phyloP scores from a whole-genome alignment of 2,888 invertebrate genomes.

The Chrysotoxum bicinctum region DNA sequence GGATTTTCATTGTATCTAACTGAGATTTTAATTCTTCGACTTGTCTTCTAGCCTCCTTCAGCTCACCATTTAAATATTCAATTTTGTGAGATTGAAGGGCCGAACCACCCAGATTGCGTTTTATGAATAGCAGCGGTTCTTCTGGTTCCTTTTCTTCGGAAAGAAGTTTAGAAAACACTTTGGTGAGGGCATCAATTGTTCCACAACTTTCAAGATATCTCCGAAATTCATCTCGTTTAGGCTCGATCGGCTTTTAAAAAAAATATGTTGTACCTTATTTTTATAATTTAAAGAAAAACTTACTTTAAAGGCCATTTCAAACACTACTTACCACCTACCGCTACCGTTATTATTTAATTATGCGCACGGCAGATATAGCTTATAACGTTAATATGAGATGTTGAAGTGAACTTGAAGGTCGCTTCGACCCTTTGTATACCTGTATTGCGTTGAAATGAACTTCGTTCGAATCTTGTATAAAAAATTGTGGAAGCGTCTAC shows the following conservation, averaged over 20 bases:
- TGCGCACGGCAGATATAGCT: no score
- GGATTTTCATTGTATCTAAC: neutral
- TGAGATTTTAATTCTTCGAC: slow-evolving; percentile 71
- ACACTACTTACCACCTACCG: no score
- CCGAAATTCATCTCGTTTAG: slow-evolving; percentile 81
- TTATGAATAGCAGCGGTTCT: slow-evolving; percentile 79
- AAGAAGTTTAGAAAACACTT: slow-evolving; percentile 79
- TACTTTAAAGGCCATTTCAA: slow-evolving; percentile 53
- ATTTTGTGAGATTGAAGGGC: slow-evolving; percentile 78
- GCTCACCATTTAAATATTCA: slow-evolving; percentile 77
- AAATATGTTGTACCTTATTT: neutral
- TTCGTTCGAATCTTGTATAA: no score
- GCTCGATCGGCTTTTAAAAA: slow-evolving; percentile 79
- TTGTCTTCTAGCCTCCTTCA: slow-evolving; percentile 77
- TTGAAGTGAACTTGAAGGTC: no score
- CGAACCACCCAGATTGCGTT: slow-evolving; percentile 78
- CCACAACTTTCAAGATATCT: slow-evolving; percentile 80
- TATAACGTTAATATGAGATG: no score
- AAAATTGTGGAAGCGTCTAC: no score
- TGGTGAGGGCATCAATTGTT: slow-evolving; percentile 80
- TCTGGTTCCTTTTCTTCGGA: slow-evolving; percentile 79
- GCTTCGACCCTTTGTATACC: no score
- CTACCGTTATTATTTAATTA: no score
- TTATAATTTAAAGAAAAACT: neutral
- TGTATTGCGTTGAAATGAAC: no score